Base-by-base conservation (phyloP, 2,888 invertebrate species). In the Euspilapteryx auroguttella region DNA sequence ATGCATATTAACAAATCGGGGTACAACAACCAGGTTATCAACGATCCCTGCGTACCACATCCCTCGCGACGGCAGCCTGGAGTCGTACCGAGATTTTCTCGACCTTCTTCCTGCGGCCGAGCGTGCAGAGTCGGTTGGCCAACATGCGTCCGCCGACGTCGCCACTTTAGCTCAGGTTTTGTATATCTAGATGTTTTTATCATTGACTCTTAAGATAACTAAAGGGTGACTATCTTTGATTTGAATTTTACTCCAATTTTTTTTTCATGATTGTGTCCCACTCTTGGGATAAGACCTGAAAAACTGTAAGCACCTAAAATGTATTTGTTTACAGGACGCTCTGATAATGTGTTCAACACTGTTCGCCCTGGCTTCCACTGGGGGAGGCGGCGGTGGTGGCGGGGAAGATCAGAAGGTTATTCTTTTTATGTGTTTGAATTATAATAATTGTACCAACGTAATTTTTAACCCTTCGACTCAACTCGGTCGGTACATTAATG, bases 61-160 rank as follows among this genome's bases (percentile, higher is more conserved):
- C 34, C 94, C 94, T 0, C 77, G 81, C 24, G 92, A 93, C 51
- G 92, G 91, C 25, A 84, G 87, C 32, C 56, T 92, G 32, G 83
- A 86, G 43, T 86, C 87, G 4, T 93, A 93, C 64, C 79, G 82
- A 27, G 91, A 92, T 57, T 88, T 87, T 56, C 81, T 93, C 37
- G 82, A 83, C 38, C 77, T 88, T 49, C 63, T 92, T 42, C 94
- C 94, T 2, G 81, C 66, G 27, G 66, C 82, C 30, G 94, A 94
- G 55, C 83, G 85, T 38, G 92, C 94, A 0, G 92, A 93, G 69
- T 89, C 87, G 0, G 89, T 94, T 43, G 94, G 94, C 0, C 93
- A 94, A 49, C 93, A 94, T 61, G 83, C 89, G 2, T 93, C 94
- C 42, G 93, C 93, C 0, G 94, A 94, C 52, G 91, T 94, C 37